Conservation (phyloP, 2,113 vertebrate genomes). For the Rhadina sibilatrix region DNA sequence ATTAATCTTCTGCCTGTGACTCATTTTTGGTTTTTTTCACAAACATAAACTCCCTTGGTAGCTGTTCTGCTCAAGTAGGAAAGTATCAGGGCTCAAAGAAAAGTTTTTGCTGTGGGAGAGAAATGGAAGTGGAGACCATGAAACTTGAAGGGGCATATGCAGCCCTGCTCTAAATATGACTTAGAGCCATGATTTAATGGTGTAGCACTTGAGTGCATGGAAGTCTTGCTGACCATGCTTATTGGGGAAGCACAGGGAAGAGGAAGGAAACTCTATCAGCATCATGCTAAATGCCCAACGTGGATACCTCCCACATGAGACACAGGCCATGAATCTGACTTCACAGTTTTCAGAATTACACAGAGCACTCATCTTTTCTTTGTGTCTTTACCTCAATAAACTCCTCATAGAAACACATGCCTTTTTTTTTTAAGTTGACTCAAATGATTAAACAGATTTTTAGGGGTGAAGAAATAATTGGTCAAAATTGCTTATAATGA, state of each 20-base stretch:
- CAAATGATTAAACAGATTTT: background rate
- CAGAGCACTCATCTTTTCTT: background rate
- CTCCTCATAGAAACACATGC: background rate
- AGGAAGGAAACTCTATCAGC: conserved; percentile 31
- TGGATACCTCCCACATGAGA: background rate
- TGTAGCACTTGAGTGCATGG: background rate
- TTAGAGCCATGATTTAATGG: background rate
- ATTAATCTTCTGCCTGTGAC: conserved; percentile 54
- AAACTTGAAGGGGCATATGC: background rate
- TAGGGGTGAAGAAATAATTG: background rate
- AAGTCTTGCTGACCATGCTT: background rate
- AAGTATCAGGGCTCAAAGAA: background rate
- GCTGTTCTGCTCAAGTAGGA: background rate
- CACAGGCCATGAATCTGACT: background rate
- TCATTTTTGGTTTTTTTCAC: conserved; percentile 45
- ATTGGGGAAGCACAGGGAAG: background rate
- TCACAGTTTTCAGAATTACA: background rate
- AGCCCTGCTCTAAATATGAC: background rate
- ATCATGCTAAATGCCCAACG: background rate
- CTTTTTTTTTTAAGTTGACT: background rate
- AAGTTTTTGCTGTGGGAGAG: background rate
- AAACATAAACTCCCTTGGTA: conserved; percentile 26
- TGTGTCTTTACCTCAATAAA: background rate
- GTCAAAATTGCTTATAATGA: background rate
- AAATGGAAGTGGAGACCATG: background rate